Percentiles rank a stretch among this genome's conserved stretches.
Evolutionary conservation across 2,113 vertebrate genomes (phyloP).

Genomic region (Axis porcinus): DNA sequence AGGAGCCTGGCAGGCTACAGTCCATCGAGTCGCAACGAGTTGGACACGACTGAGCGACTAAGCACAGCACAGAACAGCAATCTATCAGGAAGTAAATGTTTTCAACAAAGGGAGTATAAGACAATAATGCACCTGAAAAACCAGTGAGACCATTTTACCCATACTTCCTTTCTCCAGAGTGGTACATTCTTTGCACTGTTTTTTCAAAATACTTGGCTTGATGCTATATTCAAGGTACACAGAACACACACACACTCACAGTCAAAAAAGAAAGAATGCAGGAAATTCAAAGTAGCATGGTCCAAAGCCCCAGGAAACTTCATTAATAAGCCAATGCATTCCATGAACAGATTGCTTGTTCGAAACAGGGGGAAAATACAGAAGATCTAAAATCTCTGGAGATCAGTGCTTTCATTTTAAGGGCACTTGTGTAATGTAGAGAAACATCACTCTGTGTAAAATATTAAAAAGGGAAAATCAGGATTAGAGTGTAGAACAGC

Average conservation of each 20-base stretch:
- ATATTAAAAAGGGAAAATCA: background rate
- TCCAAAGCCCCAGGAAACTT: background rate
- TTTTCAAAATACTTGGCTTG: background rate
- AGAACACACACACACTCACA: background rate
- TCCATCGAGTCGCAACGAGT: fast-evolving
- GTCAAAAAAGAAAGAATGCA: background rate
- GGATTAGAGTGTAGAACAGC: background rate
- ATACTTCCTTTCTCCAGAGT: conserved; percentile 3
- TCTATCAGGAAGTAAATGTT: background rate
- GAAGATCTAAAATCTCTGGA: background rate
- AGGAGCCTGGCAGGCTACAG: background rate
- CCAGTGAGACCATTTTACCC: background rate
- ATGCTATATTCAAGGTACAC: background rate
- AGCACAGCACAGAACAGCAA: background rate
- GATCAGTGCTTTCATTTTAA: background rate
- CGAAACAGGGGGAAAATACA: background rate
- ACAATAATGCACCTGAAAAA: background rate
- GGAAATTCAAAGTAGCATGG: background rate
- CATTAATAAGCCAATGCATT: background rate
- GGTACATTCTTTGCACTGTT: background rate
- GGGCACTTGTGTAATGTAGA: background rate
- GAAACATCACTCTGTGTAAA: background rate
- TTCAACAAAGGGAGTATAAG: background rate
- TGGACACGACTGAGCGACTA: fast-evolving
- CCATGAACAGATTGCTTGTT: background rate